phyloP scores from a whole-genome alignment of 2,888 invertebrate species.

The Chaitophorus viminalis region DNA sequence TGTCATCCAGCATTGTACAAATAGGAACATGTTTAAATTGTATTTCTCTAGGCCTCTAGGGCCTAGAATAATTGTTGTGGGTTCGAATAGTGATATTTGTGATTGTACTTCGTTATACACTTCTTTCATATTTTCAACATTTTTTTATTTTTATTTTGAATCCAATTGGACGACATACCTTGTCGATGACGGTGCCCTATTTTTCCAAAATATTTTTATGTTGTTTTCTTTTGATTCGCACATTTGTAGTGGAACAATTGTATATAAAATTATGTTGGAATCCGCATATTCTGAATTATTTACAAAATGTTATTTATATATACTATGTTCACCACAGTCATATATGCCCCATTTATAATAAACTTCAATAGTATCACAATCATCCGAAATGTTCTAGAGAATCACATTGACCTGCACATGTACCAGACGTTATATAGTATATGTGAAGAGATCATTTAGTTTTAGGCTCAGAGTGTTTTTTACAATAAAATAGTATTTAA shows the following conservation, averaged over 20 bases:
- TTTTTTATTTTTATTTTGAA: constrained; percentile 31
- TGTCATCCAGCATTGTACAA: too few species aligned
- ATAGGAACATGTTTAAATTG: neutral
- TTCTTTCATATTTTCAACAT: constrained; percentile 18
- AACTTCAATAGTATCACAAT: constrained; percentile 26
- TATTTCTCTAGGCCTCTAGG: neutral
- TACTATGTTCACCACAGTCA: too few species aligned
- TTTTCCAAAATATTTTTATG: too few species aligned
- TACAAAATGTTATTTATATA: constrained; percentile 18
- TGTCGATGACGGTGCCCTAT: constrained; percentile 26
- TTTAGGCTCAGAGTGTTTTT: too few species aligned
- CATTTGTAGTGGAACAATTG: constrained; percentile 26
- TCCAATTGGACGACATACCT: constrained; percentile 13
- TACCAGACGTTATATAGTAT: constrained; percentile 12
- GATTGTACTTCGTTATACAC: constrained; percentile 5
- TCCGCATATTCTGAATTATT: constrained; percentile 19
- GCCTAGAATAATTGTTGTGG: neutral
- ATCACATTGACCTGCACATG: constrained; percentile 3
- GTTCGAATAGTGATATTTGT: neutral
- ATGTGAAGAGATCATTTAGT: neutral
- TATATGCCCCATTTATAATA: constrained; percentile 28
- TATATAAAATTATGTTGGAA: constrained; percentile 11
- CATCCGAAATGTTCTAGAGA: constrained; percentile 2
- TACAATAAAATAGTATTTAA: too few species aligned
- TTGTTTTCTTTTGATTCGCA: constrained; percentile 9